Evolutionary conservation across 1,140 invertebrate genomes (phyloP).

Genomic region (Planococcus citri): DNA sequence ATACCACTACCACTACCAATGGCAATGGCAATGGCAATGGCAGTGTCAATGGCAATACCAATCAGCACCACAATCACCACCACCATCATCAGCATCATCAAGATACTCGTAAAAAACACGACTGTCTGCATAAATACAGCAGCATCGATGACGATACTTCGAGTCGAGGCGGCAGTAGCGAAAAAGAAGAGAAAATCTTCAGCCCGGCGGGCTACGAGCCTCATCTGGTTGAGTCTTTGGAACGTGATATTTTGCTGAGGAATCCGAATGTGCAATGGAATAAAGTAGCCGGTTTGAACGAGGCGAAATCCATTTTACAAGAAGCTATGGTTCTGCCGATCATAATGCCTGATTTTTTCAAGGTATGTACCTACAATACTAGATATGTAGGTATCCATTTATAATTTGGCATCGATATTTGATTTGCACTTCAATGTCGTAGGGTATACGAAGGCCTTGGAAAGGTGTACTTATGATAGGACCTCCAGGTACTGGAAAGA

Average conservation of each 20-base stretch:
- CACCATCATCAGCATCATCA: no score
- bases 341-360: slow-evolving; percentile 56
- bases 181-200: slow-evolving; percentile 50
- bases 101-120: neutral
- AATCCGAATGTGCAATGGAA: slow-evolving; percentile 48
- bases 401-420: neutral
- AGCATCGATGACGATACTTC: slow-evolving; percentile 12
- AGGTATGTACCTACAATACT: slow-evolving; percentile 34
- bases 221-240: slow-evolving; percentile 62
- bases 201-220: slow-evolving; percentile 59
- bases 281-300: slow-evolving; percentile 51
- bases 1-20: no score
- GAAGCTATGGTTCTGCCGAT: slow-evolving; percentile 58
- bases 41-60: no score
- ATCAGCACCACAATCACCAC: no score
- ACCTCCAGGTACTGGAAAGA: slow-evolving; percentile 90
- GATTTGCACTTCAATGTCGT: slow-evolving; percentile 23
- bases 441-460: slow-evolving; percentile 75
- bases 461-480: slow-evolving; percentile 78
- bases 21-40: no score
- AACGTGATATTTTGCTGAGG: slow-evolving; percentile 49
- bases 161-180: slow-evolving; percentile 16
- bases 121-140: neutral
- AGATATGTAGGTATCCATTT: neutral
- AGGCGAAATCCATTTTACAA: slow-evolving; percentile 51